Evolutionary conservation across 1,140 invertebrate species (phyloP).

Genomic region (Drosophila erecta): DNA sequence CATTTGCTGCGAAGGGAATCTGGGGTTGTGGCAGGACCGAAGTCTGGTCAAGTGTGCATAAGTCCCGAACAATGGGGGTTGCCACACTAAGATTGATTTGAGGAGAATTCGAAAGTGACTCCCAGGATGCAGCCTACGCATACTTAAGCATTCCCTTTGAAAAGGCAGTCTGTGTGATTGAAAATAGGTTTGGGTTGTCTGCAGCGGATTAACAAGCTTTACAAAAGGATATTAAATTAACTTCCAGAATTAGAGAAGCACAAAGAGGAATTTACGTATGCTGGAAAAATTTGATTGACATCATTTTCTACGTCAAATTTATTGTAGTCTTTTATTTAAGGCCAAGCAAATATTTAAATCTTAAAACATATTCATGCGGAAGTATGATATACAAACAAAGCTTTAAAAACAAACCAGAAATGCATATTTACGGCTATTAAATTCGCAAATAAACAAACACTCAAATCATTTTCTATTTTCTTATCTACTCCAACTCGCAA

Average conservation of each 20-base stretch:
- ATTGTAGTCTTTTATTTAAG: no score
- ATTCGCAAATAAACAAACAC: no score
- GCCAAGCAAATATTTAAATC: no score
- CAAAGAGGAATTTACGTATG: no score
- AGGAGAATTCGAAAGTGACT: slow-evolving; percentile 16
- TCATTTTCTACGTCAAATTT: no score
- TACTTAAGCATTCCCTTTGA: slow-evolving; percentile 16
- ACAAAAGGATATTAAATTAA: background rate
- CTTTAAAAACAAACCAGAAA: background rate
- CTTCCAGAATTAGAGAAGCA: background rate
- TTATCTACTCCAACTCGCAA: background rate
- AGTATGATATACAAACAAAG: no score
- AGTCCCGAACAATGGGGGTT: slow-evolving; percentile 21
- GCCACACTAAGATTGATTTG: slow-evolving; percentile 17
- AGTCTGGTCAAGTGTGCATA: slow-evolving; percentile 35
- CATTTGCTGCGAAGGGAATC: slow-evolving; percentile 16
- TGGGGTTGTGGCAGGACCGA: background rate
- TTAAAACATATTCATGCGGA: no score
- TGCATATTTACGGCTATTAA: background rate
- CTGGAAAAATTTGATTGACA: no score
- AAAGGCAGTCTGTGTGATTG: background rate
- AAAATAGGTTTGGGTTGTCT: background rate
- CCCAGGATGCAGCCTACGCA: background rate
- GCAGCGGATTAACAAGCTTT: background rate
- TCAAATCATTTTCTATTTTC: background rate